phyloP scores from a whole-genome alignment of 1,140 invertebrate genomes.

The Eriocheir sinensis region DNA sequence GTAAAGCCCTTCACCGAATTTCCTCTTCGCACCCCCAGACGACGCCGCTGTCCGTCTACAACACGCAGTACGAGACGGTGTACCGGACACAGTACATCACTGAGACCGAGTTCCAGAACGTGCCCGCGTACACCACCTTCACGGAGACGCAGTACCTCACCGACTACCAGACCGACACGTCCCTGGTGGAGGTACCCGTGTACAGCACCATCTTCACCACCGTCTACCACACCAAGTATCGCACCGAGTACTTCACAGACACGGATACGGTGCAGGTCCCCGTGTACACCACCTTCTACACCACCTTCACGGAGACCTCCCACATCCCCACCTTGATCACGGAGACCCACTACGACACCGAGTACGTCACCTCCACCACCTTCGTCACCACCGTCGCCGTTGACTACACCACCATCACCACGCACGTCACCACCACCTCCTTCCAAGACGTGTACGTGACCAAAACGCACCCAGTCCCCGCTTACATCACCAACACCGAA shows the following conservation, averaged over 20 bases:
- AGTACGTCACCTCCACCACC: slow-evolving; percentile 57
- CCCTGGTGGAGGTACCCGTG: slow-evolving; percentile 42
- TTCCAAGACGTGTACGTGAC: slow-evolving; percentile 67
- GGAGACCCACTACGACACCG: slow-evolving; percentile 66
- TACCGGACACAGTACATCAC: slow-evolving; percentile 63
- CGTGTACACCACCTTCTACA: slow-evolving; percentile 40
- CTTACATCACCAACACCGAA: slow-evolving; percentile 60
- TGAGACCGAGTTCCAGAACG: slow-evolving; percentile 59
- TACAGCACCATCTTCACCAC: slow-evolving; percentile 62
- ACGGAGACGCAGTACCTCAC: slow-evolving; percentile 55
- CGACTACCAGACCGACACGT: slow-evolving; percentile 64
- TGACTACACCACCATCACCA: slow-evolving; percentile 59
- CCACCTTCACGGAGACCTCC: slow-evolving; percentile 56
- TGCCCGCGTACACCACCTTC: slow-evolving; percentile 59
- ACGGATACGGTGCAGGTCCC: slow-evolving; percentile 45
- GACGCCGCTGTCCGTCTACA: slow-evolving; percentile 47
- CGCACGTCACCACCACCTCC: slow-evolving; percentile 46
- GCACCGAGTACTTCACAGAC: slow-evolving; percentile 57
- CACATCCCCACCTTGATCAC: slow-evolving; percentile 59
- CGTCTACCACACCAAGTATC: slow-evolving; percentile 68
- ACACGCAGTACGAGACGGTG: slow-evolving; percentile 59
- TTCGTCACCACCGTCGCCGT: slow-evolving; percentile 47
- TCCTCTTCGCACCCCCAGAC: slow-evolving; percentile 50
- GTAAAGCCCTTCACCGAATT: background rate
- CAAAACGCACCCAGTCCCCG: slow-evolving; percentile 55